Evolutionary conservation across 1,140 invertebrate species (phyloP), one percentile per base, ranked within the genome.

Genomic region (Lanistes nyassanus): DNA sequence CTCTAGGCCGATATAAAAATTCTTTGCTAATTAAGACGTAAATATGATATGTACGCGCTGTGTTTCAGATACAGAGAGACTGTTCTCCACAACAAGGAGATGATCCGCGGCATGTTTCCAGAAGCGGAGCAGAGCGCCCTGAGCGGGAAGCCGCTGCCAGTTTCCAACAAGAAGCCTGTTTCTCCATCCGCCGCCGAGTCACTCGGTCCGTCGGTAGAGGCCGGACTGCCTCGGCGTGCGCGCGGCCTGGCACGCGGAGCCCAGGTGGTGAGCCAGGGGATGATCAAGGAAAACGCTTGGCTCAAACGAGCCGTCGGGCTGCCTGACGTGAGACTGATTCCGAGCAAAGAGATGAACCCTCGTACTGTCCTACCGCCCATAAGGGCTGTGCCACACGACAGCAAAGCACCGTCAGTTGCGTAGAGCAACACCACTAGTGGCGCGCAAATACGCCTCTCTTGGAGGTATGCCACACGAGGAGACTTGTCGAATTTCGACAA

Each of bases 331-430:
- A 13, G 42, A 13, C 19, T 47, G 42, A 47, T 16, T 47, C 19
- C 42, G 1, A 6, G 42, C 19, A 82, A 86, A 68, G 87, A 88
- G 75, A 80, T 80, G 53, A 83, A 81, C 29, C 84, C 86, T 58
- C 83, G 85, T 75, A 47, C 75, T 21, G 47, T 85, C 16, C 72
- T 80, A 42, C 83, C 83, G 37, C 78, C 68, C n/a, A 66, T 73
- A 16, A 65, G 76, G 34, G 26, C 69, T 55, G 39, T 62, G 37
- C 29, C 21, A 70, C 34, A 34, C 21, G 26, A 34, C 36, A 34
- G 56, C 56, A 60, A 26, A 9, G 3, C 11, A n/a, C 13, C 3
- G 3, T 23, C 23, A 11, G n/a, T 60, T 60, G 9, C 7, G 56
- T 26, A 23, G 9, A n/a, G n/a, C n/a, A n/a, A n/a, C n/a, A n/a